These are phyloP conservation scores for Artibeus jamaicensis DNA, from an alignment of 2,797 vertebrate species.

Conservation along the genomic window DNA sequence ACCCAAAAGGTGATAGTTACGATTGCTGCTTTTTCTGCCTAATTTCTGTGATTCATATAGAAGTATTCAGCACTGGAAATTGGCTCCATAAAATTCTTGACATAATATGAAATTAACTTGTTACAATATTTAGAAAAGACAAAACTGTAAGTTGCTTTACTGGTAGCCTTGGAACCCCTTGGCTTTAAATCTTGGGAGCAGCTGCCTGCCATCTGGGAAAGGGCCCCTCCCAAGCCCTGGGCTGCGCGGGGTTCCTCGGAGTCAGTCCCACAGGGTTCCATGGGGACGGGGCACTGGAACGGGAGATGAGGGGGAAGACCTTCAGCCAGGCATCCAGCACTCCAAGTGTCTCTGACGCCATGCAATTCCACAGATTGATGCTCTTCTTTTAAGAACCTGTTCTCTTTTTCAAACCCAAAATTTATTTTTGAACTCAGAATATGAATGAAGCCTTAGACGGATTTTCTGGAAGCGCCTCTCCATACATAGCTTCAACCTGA, in stretches of 20 bases:
- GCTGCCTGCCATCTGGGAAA: neutral
- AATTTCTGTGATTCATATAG: neutral
- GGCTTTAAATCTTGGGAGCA: neutral
- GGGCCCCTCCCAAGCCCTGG: neutral
- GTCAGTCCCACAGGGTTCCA: too few relatives aligned
- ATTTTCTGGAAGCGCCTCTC: neutral
- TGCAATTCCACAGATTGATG: fast-evolving
- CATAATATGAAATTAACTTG: slow-evolving; percentile 38
- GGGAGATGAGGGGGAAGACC: neutral
- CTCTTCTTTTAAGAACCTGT: neutral
- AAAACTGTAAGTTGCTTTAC: neutral
- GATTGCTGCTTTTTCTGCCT: neutral
- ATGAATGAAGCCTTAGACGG: neutral
- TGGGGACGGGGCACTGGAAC: neutral
- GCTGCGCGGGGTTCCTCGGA: neutral
- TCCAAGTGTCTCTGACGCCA: neutral
- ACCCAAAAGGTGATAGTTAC: slow-evolving; percentile 34
- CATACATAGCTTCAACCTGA: fast-evolving
- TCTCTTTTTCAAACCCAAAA: neutral
- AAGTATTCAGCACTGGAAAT: neutral
- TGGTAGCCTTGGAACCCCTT: neutral
- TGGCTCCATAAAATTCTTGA: slow-evolving; percentile 25
- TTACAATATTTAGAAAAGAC: neutral
- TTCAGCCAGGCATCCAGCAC: fast-evolving
- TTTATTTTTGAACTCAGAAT: neutral